Base-by-base conservation (phyloP, 2,888 invertebrate genomes). In the Dryocosmus kuriphilus region DNA sequence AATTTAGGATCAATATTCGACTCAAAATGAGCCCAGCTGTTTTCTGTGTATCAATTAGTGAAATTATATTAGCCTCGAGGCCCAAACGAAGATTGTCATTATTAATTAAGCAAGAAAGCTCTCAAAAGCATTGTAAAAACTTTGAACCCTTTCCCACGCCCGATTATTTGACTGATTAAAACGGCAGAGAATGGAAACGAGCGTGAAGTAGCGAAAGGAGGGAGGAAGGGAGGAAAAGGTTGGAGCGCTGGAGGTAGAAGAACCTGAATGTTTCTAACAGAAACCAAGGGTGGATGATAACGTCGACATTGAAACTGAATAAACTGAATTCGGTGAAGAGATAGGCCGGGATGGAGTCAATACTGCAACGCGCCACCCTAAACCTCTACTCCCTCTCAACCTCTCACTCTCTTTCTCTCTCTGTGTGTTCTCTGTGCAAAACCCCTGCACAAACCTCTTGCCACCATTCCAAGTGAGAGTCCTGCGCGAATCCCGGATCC, bases 351-450 rank as follows among this genome's bases (percentile, higher is more conserved):
- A 84, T 82, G 85, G 81, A 88, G 87, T 89, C 88, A 85, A 89
- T 90, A 89, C 86, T 89, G 88, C 89, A 90, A 81, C 85, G 81
- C 76, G 79, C 80, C 80, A 77, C 77, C 79, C 79, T 14, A 79
- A 79, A 79, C 79, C 78, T 83, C 82, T 9, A 81, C 80, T 75
- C 2, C 8, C n/a, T 19, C 46, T 19, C 46, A 16, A n/a, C n/a
- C 38, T 38, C 9, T 38, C 38, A 38, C 38, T 38, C 38, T 8
- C 38, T 38, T 11, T 16, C 41, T 41, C 41, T 41, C 41, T 41
- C 51, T 51, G 9, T 19, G n/a, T 6, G n/a, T 51, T n/a, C 51
- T 51, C 51, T 81, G 78, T 79, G 82, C 81, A 82, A 76, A 79
- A 63, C 78, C 76, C 83, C 80, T 80, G 80, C 78, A 79, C 80